phyloP scores from a whole-genome alignment of 2,797 vertebrate species.

The Lepilemur ruficaudatus region DNA sequence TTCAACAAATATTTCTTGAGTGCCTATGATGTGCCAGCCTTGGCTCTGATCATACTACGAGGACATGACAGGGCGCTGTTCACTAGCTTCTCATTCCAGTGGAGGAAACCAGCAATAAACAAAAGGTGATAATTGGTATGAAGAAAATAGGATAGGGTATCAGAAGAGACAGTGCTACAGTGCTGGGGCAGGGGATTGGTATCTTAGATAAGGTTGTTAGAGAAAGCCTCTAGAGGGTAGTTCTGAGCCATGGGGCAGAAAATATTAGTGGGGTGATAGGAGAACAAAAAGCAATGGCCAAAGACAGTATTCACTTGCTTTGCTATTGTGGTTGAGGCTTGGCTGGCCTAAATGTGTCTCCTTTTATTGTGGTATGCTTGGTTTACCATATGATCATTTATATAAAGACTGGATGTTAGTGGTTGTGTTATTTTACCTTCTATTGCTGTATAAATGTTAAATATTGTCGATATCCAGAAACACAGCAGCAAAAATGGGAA shows the following conservation, averaged over 20 bases:
- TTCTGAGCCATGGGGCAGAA: background rate
- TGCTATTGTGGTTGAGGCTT: background rate
- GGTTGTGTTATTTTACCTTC: background rate
- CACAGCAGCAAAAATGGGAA: background rate
- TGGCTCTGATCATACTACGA: conserved; percentile 24
- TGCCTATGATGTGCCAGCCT: conserved; percentile 18
- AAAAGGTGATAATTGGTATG: background rate
- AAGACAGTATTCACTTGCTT: background rate
- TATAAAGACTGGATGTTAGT: background rate
- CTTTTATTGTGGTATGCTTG: conserved; percentile 17
- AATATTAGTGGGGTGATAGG: background rate
- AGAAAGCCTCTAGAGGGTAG: background rate
- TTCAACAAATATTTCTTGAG: conserved; percentile 57
- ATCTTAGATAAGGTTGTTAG: conserved; percentile 13
- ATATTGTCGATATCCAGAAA: conserved; percentile 42
- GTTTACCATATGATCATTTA: conserved; percentile 6
- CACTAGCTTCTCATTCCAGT: conserved; percentile 45
- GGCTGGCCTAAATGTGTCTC: background rate
- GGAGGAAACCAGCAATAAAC: conserved; percentile 36
- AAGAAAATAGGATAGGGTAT: conserved; percentile 24
- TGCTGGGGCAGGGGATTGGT: background rate
- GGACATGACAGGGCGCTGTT: conserved; percentile 3
- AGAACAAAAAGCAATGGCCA: background rate
- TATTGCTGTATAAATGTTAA: conserved; percentile 42
- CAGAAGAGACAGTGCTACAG: background rate